Base-by-base conservation (phyloP, 1,140 invertebrate species). In the Intoshia linei region DNA sequence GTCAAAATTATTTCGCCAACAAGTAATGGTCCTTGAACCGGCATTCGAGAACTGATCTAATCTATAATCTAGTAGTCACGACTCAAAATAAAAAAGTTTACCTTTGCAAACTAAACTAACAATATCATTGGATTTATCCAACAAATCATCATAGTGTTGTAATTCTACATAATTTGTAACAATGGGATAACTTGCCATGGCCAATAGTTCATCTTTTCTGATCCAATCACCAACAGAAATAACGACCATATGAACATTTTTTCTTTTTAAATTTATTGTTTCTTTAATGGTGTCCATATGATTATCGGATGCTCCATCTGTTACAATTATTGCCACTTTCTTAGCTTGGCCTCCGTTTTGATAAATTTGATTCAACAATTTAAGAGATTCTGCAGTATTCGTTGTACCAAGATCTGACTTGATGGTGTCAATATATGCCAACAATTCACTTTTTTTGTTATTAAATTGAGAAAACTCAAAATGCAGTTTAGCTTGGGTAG, bases 371-470 rank as follows among this genome's bases (percentile, higher is more conserved):
- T 39, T 37, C 42, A 50, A 44, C 23, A 44, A 40, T 22, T 44
- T 43, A 1, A 55, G 39, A 10, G 48, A 50, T 30, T 40, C 44
- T 2, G 45, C 45, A 6, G 51, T 55, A 40, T 51, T 52, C 10
- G 52, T 55, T 22, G 25, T 21, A 5, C 30, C 27, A 22, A 15
- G 33, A 17, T 30, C n/a, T 30, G 17, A 2, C 27, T 30, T 30
- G 27, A 3, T 14, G 4, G 6, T 30, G 27, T 14, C 17, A n/a
- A 30, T 14, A 30, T 3, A 29, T 11, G 34, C 24, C 5, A 43
- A 29, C 5, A 37, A 35, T 3, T 4, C n/a, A 31, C n/a, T n/a
- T n/a, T n/a, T n/a, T n/a, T n/a, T 38, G 14, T 24, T 18, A 11
- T 35, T 14, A 21, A 18, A 34, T 30, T 29, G 36, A 29, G 38